Percentiles rank a stretch among this genome's conserved stretches.
Conservation (phyloP, 2,888 invertebrate genomes). For the Diarsia brunnea region DNA sequence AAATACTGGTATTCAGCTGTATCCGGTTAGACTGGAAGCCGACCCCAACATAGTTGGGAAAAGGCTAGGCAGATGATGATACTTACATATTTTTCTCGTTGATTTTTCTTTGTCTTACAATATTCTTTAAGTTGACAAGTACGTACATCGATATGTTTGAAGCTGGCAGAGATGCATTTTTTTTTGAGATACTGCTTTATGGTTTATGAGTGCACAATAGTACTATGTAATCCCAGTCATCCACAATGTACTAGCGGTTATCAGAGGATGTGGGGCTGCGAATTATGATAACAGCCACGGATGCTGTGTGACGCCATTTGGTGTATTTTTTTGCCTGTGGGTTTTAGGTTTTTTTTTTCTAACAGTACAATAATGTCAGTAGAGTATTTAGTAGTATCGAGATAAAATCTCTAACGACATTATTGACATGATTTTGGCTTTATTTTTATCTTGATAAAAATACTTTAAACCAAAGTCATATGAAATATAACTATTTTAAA, state of each 20-base stretch:
- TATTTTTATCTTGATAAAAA: not conserved
- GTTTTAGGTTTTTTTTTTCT: not conserved
- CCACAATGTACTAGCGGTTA: constrained; percentile 17
- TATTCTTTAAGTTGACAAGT: not conserved
- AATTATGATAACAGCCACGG: constrained; percentile 38
- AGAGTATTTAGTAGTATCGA: not conserved
- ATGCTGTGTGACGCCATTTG: constrained; percentile 17
- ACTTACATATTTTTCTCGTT: not conserved
- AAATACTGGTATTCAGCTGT: too few species aligned
- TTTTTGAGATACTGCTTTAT: constrained; percentile 1
- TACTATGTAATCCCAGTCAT: constrained; percentile 19
- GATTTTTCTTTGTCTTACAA: not conserved
- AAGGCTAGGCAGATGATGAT: too few species aligned
- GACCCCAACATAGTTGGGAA: too few species aligned
- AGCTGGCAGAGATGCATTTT: not conserved
- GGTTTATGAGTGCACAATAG: not conserved
- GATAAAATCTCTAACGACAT: too few species aligned
- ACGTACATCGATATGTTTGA: not conserved
- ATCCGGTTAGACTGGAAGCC: too few species aligned
- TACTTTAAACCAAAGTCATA: too few species aligned
- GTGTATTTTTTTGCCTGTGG: constrained; percentile 12
- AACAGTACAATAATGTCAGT: not conserved
- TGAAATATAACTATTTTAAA: not conserved
- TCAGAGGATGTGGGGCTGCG: constrained; percentile 41
- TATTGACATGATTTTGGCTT: too few species aligned